These are phyloP conservation scores for Agriopis aurantiaria DNA, from an alignment of 2,888 invertebrate genomes.

Conservation along the genomic window DNA sequence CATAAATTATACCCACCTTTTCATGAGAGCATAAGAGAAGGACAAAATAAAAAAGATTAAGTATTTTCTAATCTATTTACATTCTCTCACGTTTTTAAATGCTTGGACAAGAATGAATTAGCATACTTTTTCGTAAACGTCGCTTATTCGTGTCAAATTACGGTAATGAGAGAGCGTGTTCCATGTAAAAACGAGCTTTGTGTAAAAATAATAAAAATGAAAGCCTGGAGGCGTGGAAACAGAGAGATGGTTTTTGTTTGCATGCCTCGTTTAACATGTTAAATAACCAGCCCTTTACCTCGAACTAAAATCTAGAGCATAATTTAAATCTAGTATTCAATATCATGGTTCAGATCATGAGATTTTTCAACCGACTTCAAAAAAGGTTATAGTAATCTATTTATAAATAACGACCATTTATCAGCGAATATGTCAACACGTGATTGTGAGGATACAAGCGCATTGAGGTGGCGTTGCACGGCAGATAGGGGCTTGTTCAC, in stretches of 20 bases:
- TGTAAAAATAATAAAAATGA: conserved; percentile 5
- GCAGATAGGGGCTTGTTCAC: no score
- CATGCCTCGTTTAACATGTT: background rate
- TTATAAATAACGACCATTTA: no score
- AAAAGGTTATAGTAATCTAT: no score
- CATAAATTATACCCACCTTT: no score
- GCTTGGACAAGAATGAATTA: conserved; percentile 7
- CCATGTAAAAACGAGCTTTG: conserved; percentile 13
- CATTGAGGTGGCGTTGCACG: no score
- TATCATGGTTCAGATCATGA: no score
- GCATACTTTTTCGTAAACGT: conserved; percentile 21
- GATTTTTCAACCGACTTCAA: no score
- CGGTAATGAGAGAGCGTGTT: conserved; percentile 25
- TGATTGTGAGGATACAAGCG: no score
- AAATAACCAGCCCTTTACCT: conserved; percentile 6
- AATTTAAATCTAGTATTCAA: background rate
- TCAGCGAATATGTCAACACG: no score
- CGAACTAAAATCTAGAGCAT: background rate
- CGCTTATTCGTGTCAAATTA: conserved; percentile 30
- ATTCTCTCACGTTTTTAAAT: background rate
- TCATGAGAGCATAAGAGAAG: no score
- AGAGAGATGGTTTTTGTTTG: background rate
- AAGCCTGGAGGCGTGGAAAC: background rate
- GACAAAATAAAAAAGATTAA: background rate
- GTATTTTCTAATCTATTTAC: conserved; percentile 7